Evolutionary conservation across 2,113 vertebrate species (phyloP), one percentile per base, ranked within the genome.

Genomic region (Tragulus kanchil): DNA sequence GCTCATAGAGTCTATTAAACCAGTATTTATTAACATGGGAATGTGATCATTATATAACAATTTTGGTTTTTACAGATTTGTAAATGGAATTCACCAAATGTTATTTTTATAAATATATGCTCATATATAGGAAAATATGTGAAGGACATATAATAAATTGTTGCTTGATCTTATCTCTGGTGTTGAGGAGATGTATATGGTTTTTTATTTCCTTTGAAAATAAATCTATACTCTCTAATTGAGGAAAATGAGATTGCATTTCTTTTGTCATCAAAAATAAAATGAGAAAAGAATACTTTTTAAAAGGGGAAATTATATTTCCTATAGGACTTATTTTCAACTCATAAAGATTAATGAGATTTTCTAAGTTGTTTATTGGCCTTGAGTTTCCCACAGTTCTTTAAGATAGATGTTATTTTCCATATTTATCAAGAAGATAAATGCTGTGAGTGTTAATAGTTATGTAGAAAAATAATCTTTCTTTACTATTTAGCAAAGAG

Each of bases 361-460:
- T 86, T 87, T 48, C 31, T 56, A 6, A 48, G 67, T 2, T 83
- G 21, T 2, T 81, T 93, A 88, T 65, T 95, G 56, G 50, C 64
- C 59, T 89, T 93, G 26, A 90, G 2, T 81, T 94, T 95, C 10
- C 8, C 85, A 25, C n/a, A 93, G 8, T 95, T 62, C 36, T 92
- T 97, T 95, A 90, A 50, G 11, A 42, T 83, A 0, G 93, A 61
- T 89, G 79, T 16, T 91, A 82, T 86, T 98, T 97, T 92, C 4
- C 48, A 7, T 9, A 50, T 61, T 83, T 79, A 93, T 85, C 11
- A 84, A 14, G 8, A 52, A 93, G 54, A 77, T 58, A 69, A 11
- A 5, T 95, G 2, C 56, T 85, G 10, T 21, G 36, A 94, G 10
- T 97, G 71, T 75, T 77, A 77, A 7, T 87, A 83, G 95, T 88